phyloP scores from a whole-genome alignment of 2,113 vertebrate genomes.

The Tympanuchus pallidicinctus region DNA sequence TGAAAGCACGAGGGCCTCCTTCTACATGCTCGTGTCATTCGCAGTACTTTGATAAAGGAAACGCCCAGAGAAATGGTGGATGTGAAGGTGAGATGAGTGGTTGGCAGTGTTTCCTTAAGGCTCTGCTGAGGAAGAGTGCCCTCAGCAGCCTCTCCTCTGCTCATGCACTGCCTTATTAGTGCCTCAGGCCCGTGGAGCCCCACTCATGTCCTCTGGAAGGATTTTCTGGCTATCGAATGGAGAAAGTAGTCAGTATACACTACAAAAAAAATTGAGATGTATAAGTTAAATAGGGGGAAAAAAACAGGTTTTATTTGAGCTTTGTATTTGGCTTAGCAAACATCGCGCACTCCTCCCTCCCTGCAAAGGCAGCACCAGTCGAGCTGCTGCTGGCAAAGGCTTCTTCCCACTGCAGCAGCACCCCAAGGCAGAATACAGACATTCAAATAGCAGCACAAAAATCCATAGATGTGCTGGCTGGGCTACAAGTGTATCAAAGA shows the following conservation, averaged over 20 bases:
- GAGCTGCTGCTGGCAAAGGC: background rate
- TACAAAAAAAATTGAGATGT: background rate
- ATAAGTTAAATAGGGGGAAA: accelerated
- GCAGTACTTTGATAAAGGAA: background rate
- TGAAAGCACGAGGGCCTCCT: background rate
- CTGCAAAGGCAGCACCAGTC: background rate
- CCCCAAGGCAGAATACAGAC: background rate
- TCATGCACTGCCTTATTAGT: background rate
- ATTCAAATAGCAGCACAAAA: background rate
- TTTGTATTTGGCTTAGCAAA: background rate
- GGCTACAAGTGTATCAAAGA: background rate
- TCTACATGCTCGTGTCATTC: background rate
- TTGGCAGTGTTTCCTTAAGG: background rate
- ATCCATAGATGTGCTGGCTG: background rate
- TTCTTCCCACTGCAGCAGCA: accelerated
- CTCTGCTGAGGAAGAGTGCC: background rate
- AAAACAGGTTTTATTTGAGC: background rate
- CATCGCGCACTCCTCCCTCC: background rate
- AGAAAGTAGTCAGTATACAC: background rate
- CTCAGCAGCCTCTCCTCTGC: background rate
- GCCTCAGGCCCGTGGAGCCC: background rate
- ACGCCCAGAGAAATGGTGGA: background rate
- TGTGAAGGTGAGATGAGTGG: background rate
- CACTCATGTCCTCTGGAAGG: background rate
- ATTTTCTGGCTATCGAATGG: background rate